A percentile compares a stretch with the other conserved stretches of the same genome.
phyloP scores from a whole-genome alignment of 2,113 vertebrate species.

The Aspidoscelis tigris region DNA sequence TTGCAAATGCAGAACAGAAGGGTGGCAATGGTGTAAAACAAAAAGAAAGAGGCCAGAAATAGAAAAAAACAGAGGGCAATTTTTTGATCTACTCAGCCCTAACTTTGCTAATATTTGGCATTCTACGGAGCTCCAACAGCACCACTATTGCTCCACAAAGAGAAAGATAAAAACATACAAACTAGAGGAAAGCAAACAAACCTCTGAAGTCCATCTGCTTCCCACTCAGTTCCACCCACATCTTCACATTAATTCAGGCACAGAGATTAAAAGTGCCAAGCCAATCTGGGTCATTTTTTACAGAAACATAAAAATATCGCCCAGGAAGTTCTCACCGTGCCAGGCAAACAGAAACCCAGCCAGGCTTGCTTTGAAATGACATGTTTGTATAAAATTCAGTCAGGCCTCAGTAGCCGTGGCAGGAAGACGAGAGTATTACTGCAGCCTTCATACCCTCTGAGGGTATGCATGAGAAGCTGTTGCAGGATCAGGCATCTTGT shows the following conservation, averaged over 20 bases:
- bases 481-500: not conserved
- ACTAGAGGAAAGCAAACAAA: conserved; percentile 34
- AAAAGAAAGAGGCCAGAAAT: no score
- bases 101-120: no score
- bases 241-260: not conserved
- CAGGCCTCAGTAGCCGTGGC: not conserved
- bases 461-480: not conserved
- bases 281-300: conserved; percentile 35
- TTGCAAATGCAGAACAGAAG: no score
- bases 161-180: no score
- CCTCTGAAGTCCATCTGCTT: conserved; percentile 22
- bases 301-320: conserved; percentile 52
- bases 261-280: conserved; percentile 23
- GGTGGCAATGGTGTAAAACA: no score
- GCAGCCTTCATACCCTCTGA: not conserved
- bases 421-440: conserved; percentile 22
- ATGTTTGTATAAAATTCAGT: not conserved
- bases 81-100: no score
- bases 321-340: conserved; percentile 31
- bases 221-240: not conserved
- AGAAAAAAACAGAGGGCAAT: no score
- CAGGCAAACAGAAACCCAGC: conserved; percentile 43
- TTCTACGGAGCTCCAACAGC: no score
- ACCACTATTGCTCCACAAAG: no score
- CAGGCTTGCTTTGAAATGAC: conserved; percentile 46